phyloP scores from a whole-genome alignment of 2,888 invertebrate genomes.

The Agrochola circellaris region DNA sequence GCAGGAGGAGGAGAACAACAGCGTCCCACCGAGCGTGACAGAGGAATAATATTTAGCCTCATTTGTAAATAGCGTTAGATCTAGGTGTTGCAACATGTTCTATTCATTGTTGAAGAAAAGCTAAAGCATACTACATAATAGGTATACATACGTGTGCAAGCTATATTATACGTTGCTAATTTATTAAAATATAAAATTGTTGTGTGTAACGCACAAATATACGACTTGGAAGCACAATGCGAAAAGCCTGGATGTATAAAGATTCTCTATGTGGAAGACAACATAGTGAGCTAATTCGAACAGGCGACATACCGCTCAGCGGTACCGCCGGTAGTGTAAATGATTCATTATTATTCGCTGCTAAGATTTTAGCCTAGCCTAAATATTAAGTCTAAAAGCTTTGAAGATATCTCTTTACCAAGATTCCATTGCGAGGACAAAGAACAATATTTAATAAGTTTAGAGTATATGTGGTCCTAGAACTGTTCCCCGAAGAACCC shows the following conservation, averaged over 20 bases:
- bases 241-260: constrained; percentile 80
- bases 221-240: constrained; percentile 81
- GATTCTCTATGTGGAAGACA: constrained; percentile 87
- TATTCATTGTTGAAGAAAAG: constrained; percentile 83
- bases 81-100: constrained; percentile 86
- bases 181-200: constrained; percentile 60
- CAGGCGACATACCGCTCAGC: constrained; percentile 70
- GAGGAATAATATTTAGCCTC: constrained; percentile 90
- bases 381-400: constrained; percentile 68
- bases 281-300: constrained; percentile 86
- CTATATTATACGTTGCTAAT: constrained; percentile 74
- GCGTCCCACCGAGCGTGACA: constrained; percentile 75
- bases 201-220: constrained; percentile 83
- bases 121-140: constrained; percentile 72
- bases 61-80: constrained; percentile 88
- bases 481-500: constrained; percentile 60
- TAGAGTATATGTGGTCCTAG: constrained; percentile 34
- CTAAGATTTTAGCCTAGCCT: constrained; percentile 74
- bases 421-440: constrained; percentile 54
- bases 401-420: constrained; percentile 62
- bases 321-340: constrained; percentile 79
- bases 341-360: constrained; percentile 73
- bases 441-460: constrained; percentile 25
- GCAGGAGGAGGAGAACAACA: constrained; percentile 84
- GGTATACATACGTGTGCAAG: constrained; percentile 70